Percentiles rank a stretch among this genome's conserved stretches.
Conservation (phyloP, 2,888 invertebrate species). For the Xanthorhoe spadicearia region DNA sequence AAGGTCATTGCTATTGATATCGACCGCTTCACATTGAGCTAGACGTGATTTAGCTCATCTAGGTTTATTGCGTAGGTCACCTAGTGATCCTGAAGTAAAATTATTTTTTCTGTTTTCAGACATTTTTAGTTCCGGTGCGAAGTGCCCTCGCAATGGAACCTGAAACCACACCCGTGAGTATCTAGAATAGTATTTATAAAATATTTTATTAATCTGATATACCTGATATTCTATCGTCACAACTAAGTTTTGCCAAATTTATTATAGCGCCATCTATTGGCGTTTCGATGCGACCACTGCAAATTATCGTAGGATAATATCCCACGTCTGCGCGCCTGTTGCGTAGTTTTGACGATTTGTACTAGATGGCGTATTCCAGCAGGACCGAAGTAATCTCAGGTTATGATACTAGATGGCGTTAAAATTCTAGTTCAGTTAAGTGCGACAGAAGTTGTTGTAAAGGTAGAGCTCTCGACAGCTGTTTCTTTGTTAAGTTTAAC, state of each 20-base stretch:
- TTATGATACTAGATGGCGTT: conserved; percentile 28
- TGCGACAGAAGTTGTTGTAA: not conserved
- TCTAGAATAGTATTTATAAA: conserved; percentile 41
- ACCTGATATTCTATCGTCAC: conserved; percentile 56
- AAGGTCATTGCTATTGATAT: conserved; percentile 53
- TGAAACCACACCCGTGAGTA: conserved; percentile 79
- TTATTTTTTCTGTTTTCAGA: conserved; percentile 65
- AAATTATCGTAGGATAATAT: conserved; percentile 45
- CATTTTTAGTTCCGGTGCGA: conserved; percentile 63
- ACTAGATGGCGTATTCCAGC: conserved; percentile 38
- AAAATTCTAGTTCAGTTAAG: not conserved
- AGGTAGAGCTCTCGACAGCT: conserved; percentile 1
- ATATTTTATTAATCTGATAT: conserved; percentile 37
- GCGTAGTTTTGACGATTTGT: conserved; percentile 15
- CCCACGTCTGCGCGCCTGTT: conserved; percentile 11
- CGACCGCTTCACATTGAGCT: conserved; percentile 42
- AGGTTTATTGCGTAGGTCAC: not conserved
- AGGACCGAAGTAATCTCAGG: conserved; percentile 6
- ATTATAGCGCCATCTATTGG: conserved; percentile 67
- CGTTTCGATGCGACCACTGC: conserved; percentile 37
- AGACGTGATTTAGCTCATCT: conserved; percentile 23
- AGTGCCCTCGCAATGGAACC: conserved; percentile 61
- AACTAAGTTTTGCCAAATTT: conserved; percentile 51
- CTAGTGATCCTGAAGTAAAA: not conserved
- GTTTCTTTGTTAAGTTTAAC: conserved; percentile 43